Evolutionary conservation across 2,797 vertebrate species (phyloP).

Genomic region (Crypturellus tataupa): DNA sequence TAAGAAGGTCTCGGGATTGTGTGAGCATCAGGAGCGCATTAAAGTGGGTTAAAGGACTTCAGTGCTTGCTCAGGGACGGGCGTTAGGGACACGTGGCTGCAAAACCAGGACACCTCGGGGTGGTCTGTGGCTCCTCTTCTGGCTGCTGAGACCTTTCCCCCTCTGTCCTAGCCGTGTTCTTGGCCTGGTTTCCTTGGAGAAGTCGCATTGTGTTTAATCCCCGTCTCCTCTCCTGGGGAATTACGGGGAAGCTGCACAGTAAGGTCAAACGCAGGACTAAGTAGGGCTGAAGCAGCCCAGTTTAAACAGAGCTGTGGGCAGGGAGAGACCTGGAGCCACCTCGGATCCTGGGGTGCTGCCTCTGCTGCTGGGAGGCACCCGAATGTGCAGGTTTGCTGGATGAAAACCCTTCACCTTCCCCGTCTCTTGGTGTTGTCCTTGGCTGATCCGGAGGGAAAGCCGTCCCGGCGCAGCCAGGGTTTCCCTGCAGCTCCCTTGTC

Average conservation of each 20-base stretch:
- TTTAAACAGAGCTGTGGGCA: rapidly evolving
- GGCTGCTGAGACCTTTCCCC: neutral
- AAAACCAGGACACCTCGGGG: neutral
- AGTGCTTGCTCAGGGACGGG: neutral
- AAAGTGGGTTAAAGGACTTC: neutral
- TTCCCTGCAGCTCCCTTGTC: rapidly evolving
- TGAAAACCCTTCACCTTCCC: neutral
- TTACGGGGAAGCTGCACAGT: rapidly evolving
- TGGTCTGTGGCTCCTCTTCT: rapidly evolving
- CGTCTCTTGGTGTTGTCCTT: neutral
- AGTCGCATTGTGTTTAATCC: rapidly evolving
- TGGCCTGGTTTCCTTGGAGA: neutral
- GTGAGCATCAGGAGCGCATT: neutral
- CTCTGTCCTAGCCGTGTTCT: neutral
- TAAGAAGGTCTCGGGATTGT: neutral
- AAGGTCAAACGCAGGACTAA: neutral
- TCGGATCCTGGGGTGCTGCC: neutral
- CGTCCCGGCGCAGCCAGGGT: rapidly evolving
- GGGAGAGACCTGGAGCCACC: neutral
- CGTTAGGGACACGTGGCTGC: rapidly evolving
- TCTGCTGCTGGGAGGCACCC: neutral
- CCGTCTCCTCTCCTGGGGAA: rapidly evolving
- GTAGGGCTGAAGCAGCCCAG: neutral
- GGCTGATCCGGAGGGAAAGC: neutral
- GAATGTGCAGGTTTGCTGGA: rapidly evolving